Percentiles rank a stretch among this genome's conserved stretches.
Conservation (phyloP, 2,888 invertebrate genomes). For the Drosophila seclusa region DNA sequence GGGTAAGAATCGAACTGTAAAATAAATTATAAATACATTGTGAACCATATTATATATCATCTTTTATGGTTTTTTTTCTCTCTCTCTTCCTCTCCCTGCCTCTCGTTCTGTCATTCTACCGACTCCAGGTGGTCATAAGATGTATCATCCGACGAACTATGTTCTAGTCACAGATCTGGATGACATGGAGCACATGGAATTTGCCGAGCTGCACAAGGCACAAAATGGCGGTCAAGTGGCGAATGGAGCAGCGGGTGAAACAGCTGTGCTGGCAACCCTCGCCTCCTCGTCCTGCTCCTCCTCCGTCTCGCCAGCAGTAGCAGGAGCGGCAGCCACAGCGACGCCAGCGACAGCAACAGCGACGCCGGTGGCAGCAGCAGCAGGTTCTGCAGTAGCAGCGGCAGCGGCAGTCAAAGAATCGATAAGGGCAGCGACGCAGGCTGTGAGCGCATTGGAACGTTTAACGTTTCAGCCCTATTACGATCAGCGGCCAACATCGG, state of each 20-base stretch:
- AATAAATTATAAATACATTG: background rate
- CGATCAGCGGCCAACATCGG: conserved; percentile 83
- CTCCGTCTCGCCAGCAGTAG: conserved; percentile 20
- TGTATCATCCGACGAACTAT: conserved; percentile 98
- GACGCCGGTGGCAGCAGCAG: conserved; percentile 31
- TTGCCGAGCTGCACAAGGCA: conserved; percentile 78
- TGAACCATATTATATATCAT: background rate
- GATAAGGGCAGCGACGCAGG: conserved; percentile 49
- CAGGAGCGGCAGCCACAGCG: conserved; percentile 48
- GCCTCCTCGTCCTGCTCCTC: conserved; percentile 25
- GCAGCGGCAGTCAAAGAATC: conserved; percentile 63
- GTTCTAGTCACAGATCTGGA: conserved; percentile 96
- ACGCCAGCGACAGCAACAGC: conserved; percentile 41
- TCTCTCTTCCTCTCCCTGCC: background rate
- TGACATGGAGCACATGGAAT: conserved; percentile 86
- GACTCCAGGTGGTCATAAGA: conserved; percentile 92
- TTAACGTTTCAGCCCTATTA: conserved; percentile 80
- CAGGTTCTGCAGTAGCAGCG: conserved; percentile 39
- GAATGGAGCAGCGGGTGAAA: conserved; percentile 28
- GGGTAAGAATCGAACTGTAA: conserved; percentile 67
- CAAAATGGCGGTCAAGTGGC: conserved; percentile 30
- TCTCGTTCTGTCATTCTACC: background rate
- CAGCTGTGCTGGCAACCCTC: conserved; percentile 49
- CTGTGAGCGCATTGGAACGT: conserved; percentile 70
- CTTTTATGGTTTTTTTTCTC: background rate